Base-by-base conservation (phyloP, 2,888 invertebrate genomes). In the Zonitis immaculata region DNA sequence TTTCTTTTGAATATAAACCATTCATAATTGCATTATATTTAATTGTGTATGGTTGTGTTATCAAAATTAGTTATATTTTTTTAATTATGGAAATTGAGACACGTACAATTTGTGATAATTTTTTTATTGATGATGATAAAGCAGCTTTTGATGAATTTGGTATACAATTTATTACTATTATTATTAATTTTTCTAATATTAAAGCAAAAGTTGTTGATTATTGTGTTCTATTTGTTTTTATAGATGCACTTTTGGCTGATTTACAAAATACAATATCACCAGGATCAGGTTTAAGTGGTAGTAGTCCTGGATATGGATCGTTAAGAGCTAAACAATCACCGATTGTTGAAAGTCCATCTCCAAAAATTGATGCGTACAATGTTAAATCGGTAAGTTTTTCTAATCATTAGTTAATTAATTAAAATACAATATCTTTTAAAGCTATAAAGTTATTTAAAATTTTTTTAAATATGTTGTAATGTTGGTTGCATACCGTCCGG, bases 171-270 rank as follows among this genome's bases (percentile, higher is more conserved):
- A 12, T 26, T 14, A 30, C 8, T 22, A 6, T n/a, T 43, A 14
- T 27, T 47, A 9, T 11, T 44, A 42, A 11, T 42, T 4, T 12
- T 42, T n/a, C n/a, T n/a, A n/a, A n/a, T n/a, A n/a, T n/a, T n/a
- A n/a, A n/a, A n/a, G n/a, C n/a, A n/a, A n/a, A n/a, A n/a, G n/a
- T n/a, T n/a, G n/a, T n/a, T n/a, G n/a, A 49, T 9, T 27, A 11
- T 49, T 39, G 30, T 28, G 46, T 25, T 25, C 25, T 25, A 5
- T 25, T 6, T 25, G 25, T 5, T 12, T 86, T 47, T n/a, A n/a
- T 82, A 97, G 97, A 97, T 83, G 95, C 96, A 57, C 80, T 97
- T 63, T 82, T 97, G 70, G 95, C 95, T 54, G 97, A 97, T 75
- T 83, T 97, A 54, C 96, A 97, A 78, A 95, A 95, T 70, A 96